These are phyloP conservation scores for Drosophila obscura DNA, from an alignment of 1,140 invertebrate genomes.

Conservation along the genomic window DNA sequence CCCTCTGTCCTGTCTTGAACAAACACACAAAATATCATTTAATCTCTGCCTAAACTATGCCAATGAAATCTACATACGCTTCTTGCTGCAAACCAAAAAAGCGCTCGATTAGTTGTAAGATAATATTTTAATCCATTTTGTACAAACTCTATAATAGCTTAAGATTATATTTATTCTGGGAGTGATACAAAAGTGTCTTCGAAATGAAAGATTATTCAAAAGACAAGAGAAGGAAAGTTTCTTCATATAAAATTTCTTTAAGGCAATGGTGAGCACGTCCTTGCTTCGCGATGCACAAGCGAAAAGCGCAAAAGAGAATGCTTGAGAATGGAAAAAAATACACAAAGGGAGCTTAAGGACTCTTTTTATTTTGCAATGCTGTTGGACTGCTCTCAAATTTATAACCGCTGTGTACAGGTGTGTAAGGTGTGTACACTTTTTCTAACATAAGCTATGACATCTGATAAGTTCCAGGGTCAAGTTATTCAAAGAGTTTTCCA, in stretches of 20 bases:
- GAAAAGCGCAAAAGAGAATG: too few species aligned
- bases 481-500: too few species aligned
- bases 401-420: neutral
- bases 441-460: slow-evolving; percentile 2
- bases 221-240: neutral
- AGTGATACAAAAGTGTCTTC: too few species aligned
- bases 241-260: too few species aligned
- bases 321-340: too few species aligned
- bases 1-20: neutral
- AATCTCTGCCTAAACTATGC: neutral
- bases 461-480: too few species aligned
- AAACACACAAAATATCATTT: neutral
- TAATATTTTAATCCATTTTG: slow-evolving; percentile 1
- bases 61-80: too few species aligned
- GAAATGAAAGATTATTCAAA: too few species aligned
- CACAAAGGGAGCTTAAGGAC: too few species aligned
- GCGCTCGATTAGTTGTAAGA: neutral
- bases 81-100: neutral
- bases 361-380: too few species aligned
- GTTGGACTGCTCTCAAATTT: neutral
- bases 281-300: too few species aligned
- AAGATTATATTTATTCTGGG: slow-evolving; percentile 8
- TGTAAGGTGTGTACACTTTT: neutral
- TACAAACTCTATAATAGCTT: slow-evolving; percentile 12
- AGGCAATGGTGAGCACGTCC: too few species aligned